Evolutionary conservation across 2,888 invertebrate genomes (phyloP), one percentile per base, ranked within the genome.

Genomic region (Oligia latruncula): DNA sequence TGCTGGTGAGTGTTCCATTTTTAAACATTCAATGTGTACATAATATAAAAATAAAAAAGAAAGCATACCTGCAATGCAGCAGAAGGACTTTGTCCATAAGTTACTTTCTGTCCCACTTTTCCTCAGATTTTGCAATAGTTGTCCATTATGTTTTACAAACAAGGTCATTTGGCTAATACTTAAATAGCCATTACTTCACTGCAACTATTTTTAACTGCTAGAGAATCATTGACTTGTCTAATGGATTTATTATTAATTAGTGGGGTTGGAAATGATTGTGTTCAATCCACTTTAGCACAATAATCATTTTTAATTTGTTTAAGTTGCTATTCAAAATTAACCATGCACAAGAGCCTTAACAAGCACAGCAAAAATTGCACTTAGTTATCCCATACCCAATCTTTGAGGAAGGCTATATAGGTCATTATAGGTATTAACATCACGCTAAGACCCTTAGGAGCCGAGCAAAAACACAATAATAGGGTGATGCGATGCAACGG

Each of bases 341-440:
- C 83, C 72, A 15, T 79, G 81, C 84, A 84, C 82, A 81, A 52
- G 52, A 79, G 79, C 84, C 77, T 80, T 90, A 77, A 77, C 83
- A 86, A 86, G 83, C 85, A 84, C 85, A 78, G 81, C 81, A 82
- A 82, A 77, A 75, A 84, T 79, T 71, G 87, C 84, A 84, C 84
- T 11, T 78, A 71, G 55, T 67, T 60, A 0, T 74, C 29, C 29
- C 29, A 29, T 29, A 29, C 5, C 40, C 40, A 40, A 40, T 40
- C 9, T 4, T 43, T 43, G 43, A 43, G 9, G 43, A 43, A 43
- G 9, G 8, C 43, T 43, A 43, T 43, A 43, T 43, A 43, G 43
- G 43, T 43, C 9, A 43, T 43, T 43, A 5, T 40, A 40, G 4
- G 40, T 40, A 40, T 40, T 43, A 43, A 43, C 43, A 1, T 46